Evolutionary conservation across 2,797 vertebrate species (phyloP), one percentile per base, ranked within the genome.

Genomic region (Mus caroli): DNA sequence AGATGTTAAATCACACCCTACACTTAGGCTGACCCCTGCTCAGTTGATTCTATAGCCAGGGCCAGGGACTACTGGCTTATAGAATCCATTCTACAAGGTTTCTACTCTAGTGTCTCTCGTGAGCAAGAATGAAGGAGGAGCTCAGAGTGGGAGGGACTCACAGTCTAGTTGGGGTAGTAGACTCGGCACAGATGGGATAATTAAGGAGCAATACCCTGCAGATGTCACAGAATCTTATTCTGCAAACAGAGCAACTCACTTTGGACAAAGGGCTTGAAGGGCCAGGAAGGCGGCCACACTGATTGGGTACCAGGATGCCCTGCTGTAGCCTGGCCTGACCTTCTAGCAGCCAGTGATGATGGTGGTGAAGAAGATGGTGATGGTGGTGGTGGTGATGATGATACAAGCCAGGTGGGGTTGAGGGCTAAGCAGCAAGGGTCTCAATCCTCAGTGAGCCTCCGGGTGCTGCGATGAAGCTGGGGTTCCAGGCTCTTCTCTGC

Each of bases 91-190:
- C 88, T 3, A 0, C 77, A 0, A 1, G 34, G 14, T 31, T 67
- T 91, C 77, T 43, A 3, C 37, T 5, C 28, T 37, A n/a, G 77
- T 52, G 69, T 75, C 8, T n/a, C 79, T 46, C 43, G 84, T 26
- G 80, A 34, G 52, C n/a, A 1, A 3, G 67, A 79, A 75, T 3
- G 91, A 78, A 78, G 73, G 50, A 43, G 4, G 14, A 80, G 92
- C 73, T 88, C 58, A 46, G 89, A 97, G 58, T 0, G 17, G 93
- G 92, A 94, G 96, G 93, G 93, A 95, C 94, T 97, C 92, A 95
- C 96, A 95, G 94, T 97, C 95, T 87, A 92, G 94, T 50, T 50
- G 84, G 95, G 95, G n/a, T 52, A 43, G 54, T 34, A 93, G 85
- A 92, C 71, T 75, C 94, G 4, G n/a, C 56, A 60, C 96, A 97